Percentiles rank a stretch among this genome's conserved stretches.
Conservation (phyloP, 2,113 vertebrate genomes). For the Dromiciops gliroides region DNA sequence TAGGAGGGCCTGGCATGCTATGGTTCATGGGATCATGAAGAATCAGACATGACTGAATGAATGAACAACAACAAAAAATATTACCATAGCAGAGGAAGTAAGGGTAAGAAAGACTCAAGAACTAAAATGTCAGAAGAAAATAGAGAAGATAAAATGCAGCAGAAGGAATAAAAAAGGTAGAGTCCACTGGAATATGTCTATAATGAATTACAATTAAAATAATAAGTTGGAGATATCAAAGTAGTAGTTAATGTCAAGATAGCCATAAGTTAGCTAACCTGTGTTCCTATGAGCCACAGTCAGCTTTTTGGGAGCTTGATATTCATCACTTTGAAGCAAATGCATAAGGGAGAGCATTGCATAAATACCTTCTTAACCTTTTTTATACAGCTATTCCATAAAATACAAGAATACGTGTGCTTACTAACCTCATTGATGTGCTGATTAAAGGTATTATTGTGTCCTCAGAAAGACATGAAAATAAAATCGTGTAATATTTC, state of each 20-base stretch:
- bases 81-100: not conserved
- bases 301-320: slow-evolving; percentile 17
- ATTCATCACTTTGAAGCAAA: slow-evolving; percentile 47
- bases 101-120: not conserved
- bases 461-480: not conserved
- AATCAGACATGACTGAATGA: too few species aligned
- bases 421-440: not conserved
- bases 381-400: not conserved
- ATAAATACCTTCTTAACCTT: not conserved
- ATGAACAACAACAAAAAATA: not conserved
- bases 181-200: not conserved
- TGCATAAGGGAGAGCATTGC: not conserved
- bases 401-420: too few species aligned
- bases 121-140: not conserved
- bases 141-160: not conserved
- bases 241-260: not conserved
- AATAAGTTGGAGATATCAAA: not conserved
- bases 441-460: not conserved
- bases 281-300: not conserved
- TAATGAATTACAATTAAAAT: not conserved
- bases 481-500: not conserved
- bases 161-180: not conserved
- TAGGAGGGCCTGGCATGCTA: too few species aligned
- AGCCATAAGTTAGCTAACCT: not conserved
- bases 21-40: too few species aligned